phyloP scores from a whole-genome alignment of 2,113 vertebrate genomes.

The Anoplopoma fimbria region DNA sequence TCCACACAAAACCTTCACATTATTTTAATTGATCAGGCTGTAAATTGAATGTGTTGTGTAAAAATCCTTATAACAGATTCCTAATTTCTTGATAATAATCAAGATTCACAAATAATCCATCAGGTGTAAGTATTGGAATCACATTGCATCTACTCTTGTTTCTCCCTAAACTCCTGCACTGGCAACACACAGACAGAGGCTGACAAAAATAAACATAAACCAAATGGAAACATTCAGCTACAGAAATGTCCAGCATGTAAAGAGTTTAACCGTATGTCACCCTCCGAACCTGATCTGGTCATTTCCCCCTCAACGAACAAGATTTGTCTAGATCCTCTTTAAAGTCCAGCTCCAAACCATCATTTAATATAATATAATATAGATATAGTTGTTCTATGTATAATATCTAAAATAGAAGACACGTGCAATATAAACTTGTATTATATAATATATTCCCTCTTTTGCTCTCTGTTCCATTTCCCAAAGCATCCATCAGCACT shows the following conservation, averaged over 20 bases:
- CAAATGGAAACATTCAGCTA: slow-evolving; percentile 28
- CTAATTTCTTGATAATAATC: not conserved
- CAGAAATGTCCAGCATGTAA: not conserved
- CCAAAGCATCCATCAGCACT: slow-evolving; percentile 35
- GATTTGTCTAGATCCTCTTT: slow-evolving; percentile 9
- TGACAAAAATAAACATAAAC: slow-evolving; percentile 28
- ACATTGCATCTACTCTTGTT: not conserved
- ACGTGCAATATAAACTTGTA: slow-evolving; percentile 49
- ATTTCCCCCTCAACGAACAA: slow-evolving; percentile 8
- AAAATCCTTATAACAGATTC: not conserved
- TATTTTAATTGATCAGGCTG: not conserved
- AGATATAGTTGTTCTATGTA: slow-evolving; percentile 30
- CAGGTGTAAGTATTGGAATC: not conserved
- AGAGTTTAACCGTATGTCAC: not conserved
- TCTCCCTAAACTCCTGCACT: not conserved
- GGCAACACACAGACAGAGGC: slow-evolving; percentile 20
- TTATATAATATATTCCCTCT: slow-evolving; percentile 57
- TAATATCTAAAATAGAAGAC: slow-evolving; percentile 73
- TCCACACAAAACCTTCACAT: not conserved
- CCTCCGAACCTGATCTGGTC: slow-evolving; percentile 13
- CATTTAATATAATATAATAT: slow-evolving; percentile 51
- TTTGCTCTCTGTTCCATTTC: slow-evolving; percentile 34
- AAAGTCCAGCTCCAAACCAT: slow-evolving; percentile 36
- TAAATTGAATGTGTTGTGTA: not conserved
- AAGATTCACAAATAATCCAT: not conserved